These are phyloP conservation scores for Phylloscopus collybita DNA, from an alignment of 2,797 vertebrate genomes.

Conservation along the genomic window DNA sequence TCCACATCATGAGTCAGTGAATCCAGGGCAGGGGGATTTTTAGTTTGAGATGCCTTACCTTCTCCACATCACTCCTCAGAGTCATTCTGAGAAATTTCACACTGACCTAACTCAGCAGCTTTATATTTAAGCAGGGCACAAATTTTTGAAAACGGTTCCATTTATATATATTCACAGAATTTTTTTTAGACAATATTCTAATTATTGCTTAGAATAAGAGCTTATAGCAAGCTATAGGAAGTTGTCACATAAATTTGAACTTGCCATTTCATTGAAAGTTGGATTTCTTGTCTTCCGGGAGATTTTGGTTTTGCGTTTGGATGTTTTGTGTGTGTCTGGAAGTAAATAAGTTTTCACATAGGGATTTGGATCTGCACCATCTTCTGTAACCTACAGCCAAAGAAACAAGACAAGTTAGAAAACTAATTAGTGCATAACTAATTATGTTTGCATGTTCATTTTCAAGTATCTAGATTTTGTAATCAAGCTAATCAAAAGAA, in stretches of 20 bases:
- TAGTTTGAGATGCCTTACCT: background rate
- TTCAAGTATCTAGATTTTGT: background rate
- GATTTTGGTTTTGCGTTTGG: constrained; percentile 97
- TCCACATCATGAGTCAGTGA: background rate
- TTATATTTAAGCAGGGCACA: background rate
- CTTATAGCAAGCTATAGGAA: background rate
- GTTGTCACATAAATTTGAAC: constrained; percentile 15
- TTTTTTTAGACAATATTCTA: background rate
- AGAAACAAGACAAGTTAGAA: background rate
- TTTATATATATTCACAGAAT: background rate
- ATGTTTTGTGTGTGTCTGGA: constrained; percentile 93
- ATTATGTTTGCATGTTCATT: background rate
- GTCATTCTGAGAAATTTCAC: background rate
- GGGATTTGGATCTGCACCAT: constrained; percentile 94
- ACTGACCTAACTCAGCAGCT: background rate
- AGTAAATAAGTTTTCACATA: constrained; percentile 99
- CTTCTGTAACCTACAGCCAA: constrained; percentile 88
- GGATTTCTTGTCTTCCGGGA: constrained; percentile 96
- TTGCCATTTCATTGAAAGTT: constrained; percentile 99
- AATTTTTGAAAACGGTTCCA: background rate
- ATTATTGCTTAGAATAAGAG: background rate
- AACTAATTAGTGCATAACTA: background rate
- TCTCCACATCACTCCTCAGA: background rate
- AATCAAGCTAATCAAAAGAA: background rate
- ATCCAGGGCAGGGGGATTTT: background rate